Conservation (phyloP, 1,140 invertebrate species). For the Ceratina australensis region DNA sequence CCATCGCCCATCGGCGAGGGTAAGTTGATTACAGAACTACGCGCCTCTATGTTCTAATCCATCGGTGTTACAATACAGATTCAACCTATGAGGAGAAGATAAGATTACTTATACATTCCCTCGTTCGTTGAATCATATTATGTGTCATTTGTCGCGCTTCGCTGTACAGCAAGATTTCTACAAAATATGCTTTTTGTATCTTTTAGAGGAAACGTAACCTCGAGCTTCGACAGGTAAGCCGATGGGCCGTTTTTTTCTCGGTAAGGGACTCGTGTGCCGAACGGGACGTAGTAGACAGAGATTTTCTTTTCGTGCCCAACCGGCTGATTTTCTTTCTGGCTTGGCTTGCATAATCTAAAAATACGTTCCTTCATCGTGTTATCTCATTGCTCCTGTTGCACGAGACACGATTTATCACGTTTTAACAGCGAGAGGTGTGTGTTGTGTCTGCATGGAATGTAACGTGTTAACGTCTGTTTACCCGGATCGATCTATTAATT, state of each 20-base stretch:
- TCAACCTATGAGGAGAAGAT: neutral
- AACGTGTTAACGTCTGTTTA: neutral
- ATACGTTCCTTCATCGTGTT: conserved; percentile 38
- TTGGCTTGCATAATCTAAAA: conserved; percentile 40
- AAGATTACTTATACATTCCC: neutral
- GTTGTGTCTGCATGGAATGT: conserved; percentile 36
- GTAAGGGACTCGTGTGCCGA: conserved; percentile 51
- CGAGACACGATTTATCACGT: conserved; percentile 11
- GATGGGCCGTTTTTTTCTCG: conserved; percentile 37
- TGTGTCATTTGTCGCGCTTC: conserved; percentile 49
- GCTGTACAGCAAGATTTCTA: conserved; percentile 35
- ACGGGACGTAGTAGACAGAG: neutral
- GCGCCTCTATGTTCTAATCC: neutral
- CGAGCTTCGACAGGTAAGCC: conserved; percentile 74
- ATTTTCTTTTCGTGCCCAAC: conserved; percentile 7
- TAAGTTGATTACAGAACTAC: conserved; percentile 58
- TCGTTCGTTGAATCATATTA: conserved; percentile 11
- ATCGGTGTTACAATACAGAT: neutral
- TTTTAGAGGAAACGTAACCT: conserved; percentile 73
- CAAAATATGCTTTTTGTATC: conserved; percentile 63
- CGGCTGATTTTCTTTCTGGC: conserved; percentile 22
- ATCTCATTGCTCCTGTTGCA: conserved; percentile 41
- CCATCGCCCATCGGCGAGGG: conserved; percentile 68
- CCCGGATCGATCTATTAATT: neutral
- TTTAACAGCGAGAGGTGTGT: conserved; percentile 7